A percentile compares a stretch with the other conserved stretches of the same genome.
These are phyloP conservation scores for Nasonia vitripennis DNA, from an alignment of 1,140 invertebrate species.

Conservation along the genomic window DNA sequence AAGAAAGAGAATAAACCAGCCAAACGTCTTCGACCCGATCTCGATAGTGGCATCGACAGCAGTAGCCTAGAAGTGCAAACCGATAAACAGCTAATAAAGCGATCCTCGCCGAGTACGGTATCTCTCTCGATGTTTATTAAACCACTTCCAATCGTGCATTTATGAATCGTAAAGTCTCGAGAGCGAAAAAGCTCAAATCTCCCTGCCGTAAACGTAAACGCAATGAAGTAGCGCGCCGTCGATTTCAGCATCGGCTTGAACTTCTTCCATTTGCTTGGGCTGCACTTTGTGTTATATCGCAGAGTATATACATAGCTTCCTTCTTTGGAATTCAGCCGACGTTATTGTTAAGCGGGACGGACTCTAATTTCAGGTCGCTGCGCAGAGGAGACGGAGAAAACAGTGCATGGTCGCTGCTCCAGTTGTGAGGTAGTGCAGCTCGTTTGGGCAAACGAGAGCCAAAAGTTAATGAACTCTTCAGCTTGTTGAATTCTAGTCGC, in stretches of 20 bases:
- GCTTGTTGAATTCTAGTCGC: not conserved
- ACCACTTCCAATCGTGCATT: not conserved
- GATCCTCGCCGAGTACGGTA: not conserved
- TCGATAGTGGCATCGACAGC: too few relatives aligned
- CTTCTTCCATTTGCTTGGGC: not conserved
- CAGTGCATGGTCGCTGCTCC: not conserved
- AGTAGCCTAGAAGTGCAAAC: not conserved
- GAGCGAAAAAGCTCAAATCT: not conserved
- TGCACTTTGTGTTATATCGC: not conserved
- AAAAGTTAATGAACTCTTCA: conserved; percentile 16
- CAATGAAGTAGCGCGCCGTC: not conserved
- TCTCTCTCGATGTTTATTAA: not conserved
- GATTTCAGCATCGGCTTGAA: not conserved
- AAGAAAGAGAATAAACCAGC: not conserved
- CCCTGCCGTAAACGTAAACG: not conserved
- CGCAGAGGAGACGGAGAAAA: not conserved
- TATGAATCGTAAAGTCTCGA: not conserved
- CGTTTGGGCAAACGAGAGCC: not conserved
- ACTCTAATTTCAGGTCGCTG: not conserved
- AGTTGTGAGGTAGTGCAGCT: not conserved
- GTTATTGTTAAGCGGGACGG: not conserved
- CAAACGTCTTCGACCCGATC: too few relatives aligned
- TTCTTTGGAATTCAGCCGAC: conserved; percentile 4
- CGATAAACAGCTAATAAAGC: not conserved
- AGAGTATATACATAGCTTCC: too few relatives aligned